Conservation (phyloP, 2,888 invertebrate genomes). For the Pheosia gnoma region DNA sequence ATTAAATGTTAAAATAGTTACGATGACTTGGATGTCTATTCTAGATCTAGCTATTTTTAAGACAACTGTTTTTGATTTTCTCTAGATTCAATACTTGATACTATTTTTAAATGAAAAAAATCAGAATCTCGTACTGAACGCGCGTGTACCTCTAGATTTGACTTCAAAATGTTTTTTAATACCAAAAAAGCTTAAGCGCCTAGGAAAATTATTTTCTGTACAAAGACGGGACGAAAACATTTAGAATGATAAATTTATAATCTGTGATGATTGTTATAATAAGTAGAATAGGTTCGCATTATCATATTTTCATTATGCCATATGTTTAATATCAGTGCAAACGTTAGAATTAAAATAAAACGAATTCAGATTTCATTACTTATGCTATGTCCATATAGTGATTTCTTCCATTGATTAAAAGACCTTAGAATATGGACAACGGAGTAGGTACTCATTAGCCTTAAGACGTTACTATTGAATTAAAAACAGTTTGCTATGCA, state of each 20-base stretch:
- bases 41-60: slow-evolving; percentile 6
- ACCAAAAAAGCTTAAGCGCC: background rate
- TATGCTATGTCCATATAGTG: background rate
- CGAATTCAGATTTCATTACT: slow-evolving; percentile 11
- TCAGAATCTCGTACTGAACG: slow-evolving; percentile 5
- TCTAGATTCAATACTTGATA: background rate
- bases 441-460: slow-evolving; percentile 11
- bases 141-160: slow-evolving; percentile 15
- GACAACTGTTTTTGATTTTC: background rate
- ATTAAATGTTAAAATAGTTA: slow-evolving; percentile 66
- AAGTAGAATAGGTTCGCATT: slow-evolving; percentile 62
- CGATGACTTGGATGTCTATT: slow-evolving; percentile 40
- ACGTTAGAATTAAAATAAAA: slow-evolving; percentile 19
- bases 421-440: slow-evolving; percentile 8
- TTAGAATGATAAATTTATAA: slow-evolving; percentile 52
- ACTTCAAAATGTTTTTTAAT: background rate
- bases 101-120: background rate
- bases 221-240: slow-evolving; percentile 27
- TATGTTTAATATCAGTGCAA: slow-evolving; percentile 57
- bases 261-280: slow-evolving; percentile 73
- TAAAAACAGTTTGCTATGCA: slow-evolving; percentile 23
- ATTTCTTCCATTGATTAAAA: background rate
- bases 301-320: slow-evolving; percentile 50
- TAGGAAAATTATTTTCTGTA: slow-evolving; percentile 26
- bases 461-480: slow-evolving; percentile 16